Base-by-base conservation (phyloP, 2,888 invertebrate genomes). In the Abscondita cerata region DNA sequence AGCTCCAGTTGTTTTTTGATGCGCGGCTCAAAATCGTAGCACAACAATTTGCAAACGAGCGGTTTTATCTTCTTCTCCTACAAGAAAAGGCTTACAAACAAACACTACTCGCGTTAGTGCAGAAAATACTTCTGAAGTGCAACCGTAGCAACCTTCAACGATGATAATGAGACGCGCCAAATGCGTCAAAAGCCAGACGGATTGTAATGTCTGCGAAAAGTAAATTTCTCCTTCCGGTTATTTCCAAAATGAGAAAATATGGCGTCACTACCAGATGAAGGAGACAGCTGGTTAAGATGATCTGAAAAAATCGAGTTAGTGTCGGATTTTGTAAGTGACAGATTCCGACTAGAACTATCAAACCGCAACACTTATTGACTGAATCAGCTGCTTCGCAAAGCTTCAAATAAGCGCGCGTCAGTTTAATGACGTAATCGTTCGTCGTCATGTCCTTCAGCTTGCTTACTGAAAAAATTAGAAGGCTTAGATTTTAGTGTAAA, bases 241-340 rank as follows among this genome's bases (percentile, higher is more conserved):
- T 73, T 69, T 83, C 83, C 61, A 82, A 70, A 61, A 85, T 81
- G 0, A 85, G 70, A 69, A 85, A 84, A 67, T 85, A 86, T 0
- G 84, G 82, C 0, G 85, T 85, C 48, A 85, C 84, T 13, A 85
- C 82, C 38, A 86, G 70, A 68, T 86, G 86, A 48, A 86, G 74
- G 2, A 85, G 74, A 48, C 84, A 85, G 0, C 84, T 84, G 1
- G 83, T 76, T 15, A 84, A 74, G 20, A 83, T 81, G 1, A 71
- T 67, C 71, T 71, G 47, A 13, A 67, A 63, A 5, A 4, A 2
- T 38, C 9, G 38, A n/a, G 12, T 16, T 6, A 16, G 12, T 5
- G 11, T 12, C 36, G 3, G 3, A 36, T 36, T n/a, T 36, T 36
- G n/a, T 12, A 38, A 8, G 16, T 12, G 3, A 41, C n/a, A n/a